phyloP scores from a whole-genome alignment of 2,797 vertebrate genomes.

The Arvicola amphibius region DNA sequence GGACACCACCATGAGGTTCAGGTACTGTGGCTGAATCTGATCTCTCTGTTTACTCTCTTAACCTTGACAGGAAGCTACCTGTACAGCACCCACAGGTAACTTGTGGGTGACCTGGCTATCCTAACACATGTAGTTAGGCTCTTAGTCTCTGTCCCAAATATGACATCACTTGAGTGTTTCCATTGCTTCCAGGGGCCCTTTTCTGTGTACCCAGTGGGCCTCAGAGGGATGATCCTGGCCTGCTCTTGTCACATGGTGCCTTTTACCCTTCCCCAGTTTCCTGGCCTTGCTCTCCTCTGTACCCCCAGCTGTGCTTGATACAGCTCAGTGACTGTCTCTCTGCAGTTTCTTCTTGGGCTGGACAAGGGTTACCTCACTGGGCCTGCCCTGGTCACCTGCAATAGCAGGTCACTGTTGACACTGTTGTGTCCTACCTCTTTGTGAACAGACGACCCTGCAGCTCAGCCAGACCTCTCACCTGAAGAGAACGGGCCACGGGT shows the following conservation, averaged over 20 bases:
- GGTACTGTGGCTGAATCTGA: not conserved
- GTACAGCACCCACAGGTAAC: not conserved
- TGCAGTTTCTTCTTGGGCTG: not conserved
- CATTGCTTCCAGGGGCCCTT: not conserved
- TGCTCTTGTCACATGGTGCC: too few species aligned
- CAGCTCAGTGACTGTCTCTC: not conserved
- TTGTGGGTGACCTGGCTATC: not conserved
- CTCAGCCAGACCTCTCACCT: constrained; percentile 40
- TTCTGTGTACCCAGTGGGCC: not conserved
- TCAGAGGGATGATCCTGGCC: not conserved
- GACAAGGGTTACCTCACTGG: not conserved
- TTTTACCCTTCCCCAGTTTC: too few species aligned
- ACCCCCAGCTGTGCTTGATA: too few species aligned
- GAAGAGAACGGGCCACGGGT: constrained; percentile 33
- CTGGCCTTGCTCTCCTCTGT: not conserved
- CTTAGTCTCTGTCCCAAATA: not conserved
- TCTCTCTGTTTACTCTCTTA: not conserved
- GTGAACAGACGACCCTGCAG: constrained; percentile 40
- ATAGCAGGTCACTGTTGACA: not conserved
- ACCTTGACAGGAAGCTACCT: not conserved
- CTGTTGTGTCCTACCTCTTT: not conserved
- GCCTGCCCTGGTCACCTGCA: not conserved
- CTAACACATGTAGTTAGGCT: not conserved
- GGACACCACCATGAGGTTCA: not conserved
- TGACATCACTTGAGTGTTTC: not conserved